A percentile compares a stretch with the other conserved stretches of the same genome.
Evolutionary conservation across 2,797 vertebrate genomes (phyloP).

Genomic region (Peromyscus melanophrys): DNA sequence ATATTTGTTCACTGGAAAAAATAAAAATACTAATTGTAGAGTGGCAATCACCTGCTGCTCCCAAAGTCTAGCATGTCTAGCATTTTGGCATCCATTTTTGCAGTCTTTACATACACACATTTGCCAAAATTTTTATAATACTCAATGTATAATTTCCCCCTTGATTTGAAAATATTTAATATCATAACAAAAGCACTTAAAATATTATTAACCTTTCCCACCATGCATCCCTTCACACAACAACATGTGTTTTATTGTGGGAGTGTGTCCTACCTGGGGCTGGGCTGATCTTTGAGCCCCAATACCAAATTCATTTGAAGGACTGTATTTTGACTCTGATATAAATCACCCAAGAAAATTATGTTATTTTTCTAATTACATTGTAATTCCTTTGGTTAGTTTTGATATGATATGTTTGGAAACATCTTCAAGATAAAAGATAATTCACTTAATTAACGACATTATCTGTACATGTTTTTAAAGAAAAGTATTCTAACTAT

Average conservation of each 20-base stretch:
- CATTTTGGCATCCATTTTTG: conserved; percentile 1
- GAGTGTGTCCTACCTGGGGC: not conserved
- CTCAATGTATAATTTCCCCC: not conserved
- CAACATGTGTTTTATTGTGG: conserved; percentile 7
- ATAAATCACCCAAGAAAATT: conserved; percentile 13
- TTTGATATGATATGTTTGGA: conserved; percentile 7
- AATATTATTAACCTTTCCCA: not conserved
- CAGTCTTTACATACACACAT: not conserved
- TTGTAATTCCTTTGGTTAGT: conserved; percentile 40
- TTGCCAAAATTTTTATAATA: conserved; percentile 6
- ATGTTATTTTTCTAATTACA: conserved; percentile 32
- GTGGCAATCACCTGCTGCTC: not conserved
- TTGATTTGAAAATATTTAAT: conserved; percentile 32
- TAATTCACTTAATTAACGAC: not conserved
- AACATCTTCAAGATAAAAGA: conserved; percentile 41
- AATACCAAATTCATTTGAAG: conserved; percentile 22
- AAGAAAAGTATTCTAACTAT: not conserved
- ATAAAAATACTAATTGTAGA: conserved; percentile 30
- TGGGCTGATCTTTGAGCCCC: not conserved
- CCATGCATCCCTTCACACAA: conserved; percentile 1
- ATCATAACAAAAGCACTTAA: conserved; percentile 18
- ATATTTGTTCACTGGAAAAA: not conserved
- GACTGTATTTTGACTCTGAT: not conserved
- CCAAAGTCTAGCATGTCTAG: not conserved
- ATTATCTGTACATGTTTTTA: conserved; percentile 32